Base-by-base conservation (phyloP, 2,797 vertebrate genomes). In the Melanotaenia parkinsoni region DNA sequence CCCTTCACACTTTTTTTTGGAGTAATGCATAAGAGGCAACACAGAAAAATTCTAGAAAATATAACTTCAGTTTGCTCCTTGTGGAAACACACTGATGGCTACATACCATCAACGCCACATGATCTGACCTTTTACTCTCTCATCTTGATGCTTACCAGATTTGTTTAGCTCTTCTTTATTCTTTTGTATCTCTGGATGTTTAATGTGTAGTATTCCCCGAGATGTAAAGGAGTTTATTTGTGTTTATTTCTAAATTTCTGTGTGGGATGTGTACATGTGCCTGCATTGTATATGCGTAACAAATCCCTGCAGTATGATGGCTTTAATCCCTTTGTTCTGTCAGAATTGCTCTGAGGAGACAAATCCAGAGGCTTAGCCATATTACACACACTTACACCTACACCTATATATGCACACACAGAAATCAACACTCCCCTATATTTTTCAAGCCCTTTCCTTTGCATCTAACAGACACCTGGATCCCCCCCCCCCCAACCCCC, bases 341-440 rank as follows among this genome's bases (percentile, higher is more conserved):
- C 59, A 1, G 80, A 90, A 79, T 87, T 38, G n/a, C 84, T 84
- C 80, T 76, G 71, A 84, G 76, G 76, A 83, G 78, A 89, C 85
- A 90, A 81, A 89, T 89, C 83, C 80, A 74, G 64, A 80, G 83
- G 73, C 85, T 92, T 90, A 90, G 85, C 74, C 80, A 88, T 90
- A 91, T 87, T 70, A 84, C 63, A 85, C 80, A 87, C 82, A 75
- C 82, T 80, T 74, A 81, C 85, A 89, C 85, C 72, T 78, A 35
- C 74, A 59, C 77, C n/a, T 20, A 56, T 30, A 56, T 26, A 56
- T 26, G 53, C 53, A 56, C 54, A 9, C 40, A 33, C 51, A 54
- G 4, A 13, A 35, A 47, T 70, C 68, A 50, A 71, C 75, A 47
- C 38, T 53, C 33, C 58, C 63, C 60, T 75, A 78, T 73, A 59